Base-by-base conservation (phyloP, 2,113 vertebrate species). In the Dipodomys ordii region DNA sequence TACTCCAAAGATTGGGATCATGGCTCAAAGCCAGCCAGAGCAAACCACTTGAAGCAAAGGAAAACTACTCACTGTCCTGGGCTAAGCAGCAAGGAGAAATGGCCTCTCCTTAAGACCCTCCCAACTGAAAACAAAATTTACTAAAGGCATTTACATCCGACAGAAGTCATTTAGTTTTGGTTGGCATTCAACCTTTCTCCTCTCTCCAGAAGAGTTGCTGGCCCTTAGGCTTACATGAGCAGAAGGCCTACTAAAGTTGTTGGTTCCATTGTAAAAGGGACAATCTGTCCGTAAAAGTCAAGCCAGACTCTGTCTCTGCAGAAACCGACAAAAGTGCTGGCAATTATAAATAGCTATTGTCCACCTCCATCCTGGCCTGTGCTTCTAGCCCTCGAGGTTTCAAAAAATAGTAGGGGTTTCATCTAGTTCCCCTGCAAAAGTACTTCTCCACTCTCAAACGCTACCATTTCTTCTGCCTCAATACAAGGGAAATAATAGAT, bases 141-240 rank as follows among this genome's bases (percentile, higher is more conserved):
- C 53, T 87, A 65, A 15, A 74, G 64, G 65, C 39, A 32, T 84
- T 86, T 57, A 65, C 35, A 84, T 80, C 71, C 90, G 81, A 83
- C 69, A 74, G 79, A 88, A 78, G 35, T 62, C 80, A 4, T 74
- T 86, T 60, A 73, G 49, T 83, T 72, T 72, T 67, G 67, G 35
- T 69, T 30, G 86, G 71, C 77, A 39, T 86, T 88, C 62, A 92
- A 77, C 30, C 32, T 88, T 95, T 81, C 69, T 78, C 25, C 72
- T 87, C 44, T 64, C 80, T 87, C 65, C 44, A 64, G 28, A 76
- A 85, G 39, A 79, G 19, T 15, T 64, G 5, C 16, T 84, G 79
- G 53, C 60, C 74, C 94, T 85, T 71, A 90, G 90, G 78, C 74
- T 89, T 57, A 79, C 39, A 28, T 81, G 82, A 85, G 39, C 79